phyloP scores from a whole-genome alignment of 1,140 invertebrate species.

The Antheraea pernyi region DNA sequence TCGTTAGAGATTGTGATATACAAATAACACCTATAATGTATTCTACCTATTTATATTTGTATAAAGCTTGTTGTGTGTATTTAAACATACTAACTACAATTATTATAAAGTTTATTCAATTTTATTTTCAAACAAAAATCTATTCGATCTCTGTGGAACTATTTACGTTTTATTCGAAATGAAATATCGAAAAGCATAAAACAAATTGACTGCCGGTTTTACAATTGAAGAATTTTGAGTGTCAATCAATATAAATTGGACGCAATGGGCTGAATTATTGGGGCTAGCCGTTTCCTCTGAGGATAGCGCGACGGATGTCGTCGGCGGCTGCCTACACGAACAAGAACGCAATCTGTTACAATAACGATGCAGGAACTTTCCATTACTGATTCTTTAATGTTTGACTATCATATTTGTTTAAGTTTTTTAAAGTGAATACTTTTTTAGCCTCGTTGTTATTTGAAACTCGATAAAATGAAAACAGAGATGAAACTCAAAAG shows the following conservation, averaged over 20 bases:
- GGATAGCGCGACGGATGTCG: constrained; percentile 11
- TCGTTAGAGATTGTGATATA: too few species aligned
- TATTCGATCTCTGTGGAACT: neutral
- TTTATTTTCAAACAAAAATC: too few species aligned
- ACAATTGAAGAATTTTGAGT: constrained; percentile 1
- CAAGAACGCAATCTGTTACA: neutral
- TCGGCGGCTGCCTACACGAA: constrained; percentile 10
- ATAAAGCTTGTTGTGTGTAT: too few species aligned
- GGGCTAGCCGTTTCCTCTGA: constrained; percentile 1
- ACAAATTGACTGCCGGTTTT: constrained; percentile 6
- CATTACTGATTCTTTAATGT: neutral
- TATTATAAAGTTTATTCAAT: too few species aligned
- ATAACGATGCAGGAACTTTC: neutral
- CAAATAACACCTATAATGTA: too few species aligned
- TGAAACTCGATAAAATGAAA: too few species aligned
- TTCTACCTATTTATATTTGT: too few species aligned
- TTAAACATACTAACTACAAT: too few species aligned
- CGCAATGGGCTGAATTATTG: constrained; percentile 8
- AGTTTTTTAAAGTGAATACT: too few species aligned
- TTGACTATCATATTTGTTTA: neutral
- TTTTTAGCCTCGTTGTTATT: too few species aligned
- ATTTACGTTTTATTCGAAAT: neutral
- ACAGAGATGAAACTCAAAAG: too few species aligned
- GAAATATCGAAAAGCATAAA: neutral
- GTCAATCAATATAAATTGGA: constrained; percentile 19